Conservation (phyloP, 2,888 invertebrate species). For the Mythimna vitellina region DNA sequence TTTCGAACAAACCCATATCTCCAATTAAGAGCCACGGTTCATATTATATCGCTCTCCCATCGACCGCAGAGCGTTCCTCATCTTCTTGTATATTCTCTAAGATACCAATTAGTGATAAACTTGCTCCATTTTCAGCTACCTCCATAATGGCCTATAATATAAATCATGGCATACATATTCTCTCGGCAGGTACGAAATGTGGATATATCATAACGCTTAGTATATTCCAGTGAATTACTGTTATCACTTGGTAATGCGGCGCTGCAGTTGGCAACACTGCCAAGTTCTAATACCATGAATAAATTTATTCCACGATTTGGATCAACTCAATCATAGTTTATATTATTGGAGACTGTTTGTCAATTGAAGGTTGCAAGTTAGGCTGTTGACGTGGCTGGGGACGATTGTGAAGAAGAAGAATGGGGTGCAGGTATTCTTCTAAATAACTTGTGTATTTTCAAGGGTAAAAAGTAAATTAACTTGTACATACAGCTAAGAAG, state of each 20-base stretch:
- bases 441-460: too few relatives aligned
- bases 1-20: too few relatives aligned
- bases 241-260: constrained; percentile 4
- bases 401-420: background rate
- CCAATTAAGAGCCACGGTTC: background rate
- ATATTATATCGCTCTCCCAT: background rate
- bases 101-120: too few relatives aligned
- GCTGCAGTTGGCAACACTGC: constrained; percentile 35
- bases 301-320: constrained; percentile 38
- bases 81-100: background rate
- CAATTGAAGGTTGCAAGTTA: background rate
- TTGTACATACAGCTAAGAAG: too few relatives aligned
- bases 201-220: background rate
- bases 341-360: constrained; percentile 18
- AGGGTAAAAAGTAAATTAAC: too few relatives aligned
- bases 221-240: constrained; percentile 11
- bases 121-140: background rate
- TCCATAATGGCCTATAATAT: background rate
- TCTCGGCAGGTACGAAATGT: too few relatives aligned
- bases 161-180: background rate
- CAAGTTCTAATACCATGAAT: constrained; percentile 53
- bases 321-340: constrained; percentile 36
- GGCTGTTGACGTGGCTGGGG: background rate
- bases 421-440: too few relatives aligned
- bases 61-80: too few relatives aligned